A percentile compares a stretch with the other conserved stretches of the same genome.
Conservation (phyloP, 2,888 invertebrate genomes). For the Pecten maximus region DNA sequence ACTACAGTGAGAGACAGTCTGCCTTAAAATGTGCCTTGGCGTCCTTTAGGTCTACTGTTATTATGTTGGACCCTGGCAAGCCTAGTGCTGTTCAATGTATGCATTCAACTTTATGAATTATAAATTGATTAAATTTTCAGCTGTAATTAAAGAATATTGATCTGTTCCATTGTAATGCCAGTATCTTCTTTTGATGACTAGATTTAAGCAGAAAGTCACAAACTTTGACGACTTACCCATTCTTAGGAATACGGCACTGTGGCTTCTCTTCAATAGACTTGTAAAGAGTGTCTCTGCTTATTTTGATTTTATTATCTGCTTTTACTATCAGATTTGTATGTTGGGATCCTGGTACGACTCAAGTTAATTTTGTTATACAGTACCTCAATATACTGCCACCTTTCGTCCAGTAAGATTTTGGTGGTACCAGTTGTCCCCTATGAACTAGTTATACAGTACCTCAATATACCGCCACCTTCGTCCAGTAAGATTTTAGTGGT, state of each 20-base stretch:
- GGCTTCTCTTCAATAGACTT: not conserved
- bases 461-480: no score
- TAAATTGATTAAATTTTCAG: not conserved
- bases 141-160: not conserved
- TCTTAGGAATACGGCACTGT: not conserved
- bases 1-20: not conserved
- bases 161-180: not conserved
- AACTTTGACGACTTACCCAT: not conserved
- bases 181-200: not conserved
- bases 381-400: no score
- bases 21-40: not conserved
- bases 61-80: not conserved
- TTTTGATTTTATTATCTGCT: not conserved
- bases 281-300: not conserved
- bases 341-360: no score
- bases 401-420: no score
- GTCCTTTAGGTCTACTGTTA: not conserved
- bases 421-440: no score
- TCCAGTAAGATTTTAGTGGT: no score
- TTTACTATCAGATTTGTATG: not conserved
- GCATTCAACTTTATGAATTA: not conserved
- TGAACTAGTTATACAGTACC: no score
- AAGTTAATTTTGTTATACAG: no score
- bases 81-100: no score
- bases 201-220: constrained; percentile 1